Conservation (phyloP, 2,888 invertebrate species). For the Drosophila anceps region DNA sequence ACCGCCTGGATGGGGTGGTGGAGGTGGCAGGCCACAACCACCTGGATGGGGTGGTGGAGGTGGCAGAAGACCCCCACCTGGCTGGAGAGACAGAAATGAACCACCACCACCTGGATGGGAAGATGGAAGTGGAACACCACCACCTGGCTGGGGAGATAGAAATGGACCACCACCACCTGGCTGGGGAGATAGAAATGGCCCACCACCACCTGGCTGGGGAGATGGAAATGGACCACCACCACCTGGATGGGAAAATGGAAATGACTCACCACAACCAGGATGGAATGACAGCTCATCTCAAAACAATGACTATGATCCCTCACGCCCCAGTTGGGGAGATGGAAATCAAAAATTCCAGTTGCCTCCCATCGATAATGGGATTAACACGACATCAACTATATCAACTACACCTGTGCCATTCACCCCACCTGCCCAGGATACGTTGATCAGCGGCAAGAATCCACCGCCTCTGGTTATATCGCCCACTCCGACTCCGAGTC, state of each 20-base stretch:
- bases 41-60: slow-evolving; percentile 11
- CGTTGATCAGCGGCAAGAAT: slow-evolving; percentile 41
- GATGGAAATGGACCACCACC: slow-evolving; percentile 2
- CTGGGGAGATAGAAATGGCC: slow-evolving; percentile 8
- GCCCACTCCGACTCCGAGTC: slow-evolving; percentile 31
- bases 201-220: slow-evolving; percentile 8
- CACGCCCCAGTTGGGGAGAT: neutral
- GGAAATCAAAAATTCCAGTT: slow-evolving; percentile 11
- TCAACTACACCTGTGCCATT: slow-evolving; percentile 20
- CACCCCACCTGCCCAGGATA: slow-evolving; percentile 20
- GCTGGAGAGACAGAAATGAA: slow-evolving; percentile 16
- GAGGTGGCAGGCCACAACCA: slow-evolving; percentile 7
- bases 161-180: slow-evolving; percentile 10
- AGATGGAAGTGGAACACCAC: slow-evolving; percentile 5
- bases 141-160: slow-evolving; percentile 32
- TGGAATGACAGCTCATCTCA: slow-evolving; percentile 24
- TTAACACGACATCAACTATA: slow-evolving; percentile 7
- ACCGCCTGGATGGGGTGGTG: slow-evolving; percentile 44
- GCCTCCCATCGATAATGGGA: slow-evolving; percentile 3
- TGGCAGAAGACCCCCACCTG: neutral
- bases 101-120: slow-evolving; percentile 1
- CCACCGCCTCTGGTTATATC: slow-evolving; percentile 38
- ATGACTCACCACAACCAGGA: slow-evolving; percentile 4
- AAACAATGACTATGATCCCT: neutral
- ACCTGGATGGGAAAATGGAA: slow-evolving; percentile 5